Evolutionary conservation across 2,797 vertebrate species (phyloP), one percentile per base, ranked within the genome.

Genomic region (Sebastes hopkinsi): DNA sequence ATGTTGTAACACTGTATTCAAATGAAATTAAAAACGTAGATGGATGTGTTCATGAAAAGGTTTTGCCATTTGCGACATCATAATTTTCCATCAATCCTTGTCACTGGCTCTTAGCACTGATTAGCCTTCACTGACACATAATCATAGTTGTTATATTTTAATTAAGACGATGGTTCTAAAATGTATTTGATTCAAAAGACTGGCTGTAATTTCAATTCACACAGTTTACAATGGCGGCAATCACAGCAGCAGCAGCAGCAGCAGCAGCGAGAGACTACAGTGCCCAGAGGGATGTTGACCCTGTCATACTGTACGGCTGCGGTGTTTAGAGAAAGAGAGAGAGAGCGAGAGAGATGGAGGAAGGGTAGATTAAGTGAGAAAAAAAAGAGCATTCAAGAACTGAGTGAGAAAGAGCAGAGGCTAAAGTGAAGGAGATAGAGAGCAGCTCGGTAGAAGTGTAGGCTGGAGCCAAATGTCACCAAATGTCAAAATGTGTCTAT

Each of bases 201-300:
- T 38, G 54, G 36, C 74, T 38, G 16, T 73, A 68, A 81, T 86
- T 90, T 82, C 5, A 73, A 13, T 62, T 65, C 36, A 32, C 16
- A 25, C 25, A 2, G 5, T 86, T 83, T 82, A 76, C 69, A 70
- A 14, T 79, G 60, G 55, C 14, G 3, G 16, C 80, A 83, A 80
- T 89, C 85, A 67, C 66, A 66, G 76, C 74, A 30, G 55, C 32
- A 23, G 50, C 66, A 70, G 20, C 34, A 25, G 46, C 66, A 70
- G 29, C 34, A 23, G 25, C 46, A 70, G 46, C 61, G 36, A 32
- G 64, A 55, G 66, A 50, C 70, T 25, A n/a, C 68, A 25, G 22
- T 65, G 65, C 79, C 83, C 8, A 1, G 50, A 81, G 87, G 77
- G 76, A 79, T n/a, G 46, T 60, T 88, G 84, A 89, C 89, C 84